These are phyloP conservation scores for Monoplex corrugatus DNA, from an alignment of 2,888 invertebrate genomes.

Conservation along the genomic window DNA sequence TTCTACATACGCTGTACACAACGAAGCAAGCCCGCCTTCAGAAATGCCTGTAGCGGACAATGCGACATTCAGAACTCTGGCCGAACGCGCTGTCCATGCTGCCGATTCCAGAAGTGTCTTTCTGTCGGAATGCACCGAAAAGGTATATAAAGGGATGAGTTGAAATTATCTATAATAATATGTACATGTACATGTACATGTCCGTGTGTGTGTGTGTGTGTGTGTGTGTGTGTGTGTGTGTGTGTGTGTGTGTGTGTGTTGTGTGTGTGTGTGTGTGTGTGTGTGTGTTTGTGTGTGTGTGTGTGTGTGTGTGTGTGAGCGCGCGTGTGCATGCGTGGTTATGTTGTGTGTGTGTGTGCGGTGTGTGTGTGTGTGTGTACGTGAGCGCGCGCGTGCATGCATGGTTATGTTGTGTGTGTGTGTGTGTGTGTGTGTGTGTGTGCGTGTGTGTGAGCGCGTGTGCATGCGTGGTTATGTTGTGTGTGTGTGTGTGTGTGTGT, in stretches of 20 bases:
- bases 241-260: conserved; percentile 31
- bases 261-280: neutral
- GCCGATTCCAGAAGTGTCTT: conserved; percentile 77
- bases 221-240: conserved; percentile 24
- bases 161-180: no score
- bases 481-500: no score
- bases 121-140: conserved; percentile 78
- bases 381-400: no score
- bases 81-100: conserved; percentile 78
- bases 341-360: no score
- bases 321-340: no score
- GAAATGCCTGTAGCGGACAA: conserved; percentile 70
- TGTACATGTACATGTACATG: neutral
- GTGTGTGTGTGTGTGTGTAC: no score
- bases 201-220: neutral
- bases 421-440: no score
- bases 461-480: no score
- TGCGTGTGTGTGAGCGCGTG: no score
- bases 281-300: no score
- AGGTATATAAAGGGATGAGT: conserved; percentile 63
- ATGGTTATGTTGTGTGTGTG: no score
- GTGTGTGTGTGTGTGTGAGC: no score
- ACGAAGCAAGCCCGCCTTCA: conserved; percentile 70
- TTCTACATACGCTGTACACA: conserved; percentile 75
- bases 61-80: conserved; percentile 72